These are phyloP conservation scores for Macrosoma leucophasiata DNA, from an alignment of 2,888 invertebrate species.

Conservation along the genomic window DNA sequence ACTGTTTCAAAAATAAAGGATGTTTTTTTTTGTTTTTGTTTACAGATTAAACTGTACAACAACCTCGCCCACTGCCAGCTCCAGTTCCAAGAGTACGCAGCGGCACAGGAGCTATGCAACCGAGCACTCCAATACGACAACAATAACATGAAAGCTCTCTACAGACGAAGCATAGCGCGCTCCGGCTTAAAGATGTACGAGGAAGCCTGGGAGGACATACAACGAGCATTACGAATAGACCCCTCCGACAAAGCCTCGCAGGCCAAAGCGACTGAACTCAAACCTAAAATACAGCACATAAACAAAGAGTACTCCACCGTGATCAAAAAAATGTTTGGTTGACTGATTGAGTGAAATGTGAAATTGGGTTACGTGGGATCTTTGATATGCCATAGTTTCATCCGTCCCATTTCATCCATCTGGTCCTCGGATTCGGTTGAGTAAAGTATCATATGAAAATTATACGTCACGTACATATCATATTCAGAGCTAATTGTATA, in stretches of 20 bases:
- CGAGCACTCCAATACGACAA: conserved; percentile 85
- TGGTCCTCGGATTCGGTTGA: too few species aligned
- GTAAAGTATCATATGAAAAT: too few species aligned
- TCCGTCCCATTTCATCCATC: too few species aligned
- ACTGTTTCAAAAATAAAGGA: too few species aligned
- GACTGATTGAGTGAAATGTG: too few species aligned
- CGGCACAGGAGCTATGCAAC: conserved; percentile 82
- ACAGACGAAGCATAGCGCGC: conserved; percentile 87
- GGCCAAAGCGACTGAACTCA: conserved; percentile 74
- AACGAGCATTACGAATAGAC: conserved; percentile 73
- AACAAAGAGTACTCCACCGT: conserved; percentile 76
- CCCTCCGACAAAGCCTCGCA: conserved; percentile 79
- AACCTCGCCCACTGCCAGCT: conserved; percentile 90
- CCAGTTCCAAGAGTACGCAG: conserved; percentile 78
- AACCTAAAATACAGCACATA: conserved; percentile 73
- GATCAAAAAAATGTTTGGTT: conserved; percentile 75
- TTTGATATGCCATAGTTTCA: too few species aligned
- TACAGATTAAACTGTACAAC: conserved; percentile 80
- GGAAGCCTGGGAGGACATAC: conserved; percentile 77
- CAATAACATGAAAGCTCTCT: conserved; percentile 90
- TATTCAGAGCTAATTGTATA: too few species aligned
- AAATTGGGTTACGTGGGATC: too few species aligned
- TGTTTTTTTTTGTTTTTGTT: conserved; percentile 7
- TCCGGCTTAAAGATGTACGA: conserved; percentile 78
- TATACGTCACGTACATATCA: too few species aligned